phyloP scores from a whole-genome alignment of 2,113 vertebrate genomes.

The Pollimyrus isidori region DNA sequence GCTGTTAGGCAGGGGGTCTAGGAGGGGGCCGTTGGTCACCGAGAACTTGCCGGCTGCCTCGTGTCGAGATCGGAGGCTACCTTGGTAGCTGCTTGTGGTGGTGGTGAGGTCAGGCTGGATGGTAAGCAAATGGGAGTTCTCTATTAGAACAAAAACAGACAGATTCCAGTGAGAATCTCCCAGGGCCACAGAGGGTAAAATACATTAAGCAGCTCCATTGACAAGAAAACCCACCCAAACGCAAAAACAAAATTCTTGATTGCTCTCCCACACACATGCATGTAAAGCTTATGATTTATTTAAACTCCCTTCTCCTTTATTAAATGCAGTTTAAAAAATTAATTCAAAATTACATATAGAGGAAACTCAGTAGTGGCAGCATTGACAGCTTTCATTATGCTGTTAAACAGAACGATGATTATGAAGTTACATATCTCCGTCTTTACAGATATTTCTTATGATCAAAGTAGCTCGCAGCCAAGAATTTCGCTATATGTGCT shows the following conservation, averaged over 20 bases:
- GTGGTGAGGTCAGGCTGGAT: constrained; percentile 97
- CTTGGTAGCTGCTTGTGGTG: constrained; percentile 91
- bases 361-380: constrained; percentile 45
- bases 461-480: background rate
- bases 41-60: constrained; percentile 80
- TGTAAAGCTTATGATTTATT: constrained; percentile 42
- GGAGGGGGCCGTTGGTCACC: constrained; percentile 82
- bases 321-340: constrained; percentile 50
- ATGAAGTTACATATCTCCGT: constrained; percentile 10
- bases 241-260: background rate
- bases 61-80: constrained; percentile 82
- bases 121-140: constrained; percentile 92
- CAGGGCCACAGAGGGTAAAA: constrained; percentile 33
- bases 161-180: constrained; percentile 48
- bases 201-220: background rate
- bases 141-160: constrained; percentile 59
- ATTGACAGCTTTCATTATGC: constrained; percentile 38
- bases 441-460: background rate
- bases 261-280: constrained; percentile 7
- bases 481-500: background rate
- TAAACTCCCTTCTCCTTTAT: constrained; percentile 41
- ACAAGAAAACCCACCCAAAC: background rate
- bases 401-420: constrained; percentile 17
- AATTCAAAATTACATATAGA: constrained; percentile 53
- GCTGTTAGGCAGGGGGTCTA: constrained; percentile 81